These are phyloP conservation scores for Tachycineta bicolor DNA, from an alignment of 2,113 vertebrate genomes.

Conservation along the genomic window DNA sequence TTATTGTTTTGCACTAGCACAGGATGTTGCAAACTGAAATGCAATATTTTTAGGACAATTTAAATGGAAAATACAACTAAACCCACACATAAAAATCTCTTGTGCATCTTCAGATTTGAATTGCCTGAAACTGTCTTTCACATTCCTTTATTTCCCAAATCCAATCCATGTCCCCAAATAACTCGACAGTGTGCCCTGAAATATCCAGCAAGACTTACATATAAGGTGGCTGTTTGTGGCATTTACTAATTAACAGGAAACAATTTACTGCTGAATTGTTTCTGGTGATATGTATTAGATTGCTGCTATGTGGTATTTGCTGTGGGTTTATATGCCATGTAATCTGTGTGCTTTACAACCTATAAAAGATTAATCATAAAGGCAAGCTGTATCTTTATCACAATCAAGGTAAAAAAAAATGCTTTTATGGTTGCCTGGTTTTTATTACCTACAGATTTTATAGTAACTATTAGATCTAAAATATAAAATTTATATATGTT, in stretches of 20 bases:
- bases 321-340: conserved; percentile 5
- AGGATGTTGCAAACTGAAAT: background rate
- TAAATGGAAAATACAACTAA: background rate
- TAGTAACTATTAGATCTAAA: conserved; percentile 62
- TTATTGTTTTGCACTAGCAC: background rate
- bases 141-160: background rate
- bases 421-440: conserved; percentile 61
- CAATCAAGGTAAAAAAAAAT: conserved; percentile 57
- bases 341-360: conserved; percentile 52
- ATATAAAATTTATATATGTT: conserved; percentile 58
- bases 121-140: background rate
- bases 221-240: background rate
- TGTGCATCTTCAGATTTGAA: background rate
- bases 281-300: background rate
- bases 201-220: background rate
- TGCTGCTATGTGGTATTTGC: background rate
- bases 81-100: background rate
- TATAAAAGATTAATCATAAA: conserved; percentile 65
- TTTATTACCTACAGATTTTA: conserved; percentile 71
- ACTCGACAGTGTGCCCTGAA: background rate
- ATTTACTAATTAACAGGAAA: conserved; percentile 21
- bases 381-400: conserved; percentile 54
- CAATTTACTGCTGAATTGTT: conserved; percentile 6
- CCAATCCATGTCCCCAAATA: background rate
- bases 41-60: background rate